A percentile compares a stretch with the other conserved stretches of the same genome.
Evolutionary conservation across 2,888 invertebrate species (phyloP).

Genomic region (Thereva nobilitata): DNA sequence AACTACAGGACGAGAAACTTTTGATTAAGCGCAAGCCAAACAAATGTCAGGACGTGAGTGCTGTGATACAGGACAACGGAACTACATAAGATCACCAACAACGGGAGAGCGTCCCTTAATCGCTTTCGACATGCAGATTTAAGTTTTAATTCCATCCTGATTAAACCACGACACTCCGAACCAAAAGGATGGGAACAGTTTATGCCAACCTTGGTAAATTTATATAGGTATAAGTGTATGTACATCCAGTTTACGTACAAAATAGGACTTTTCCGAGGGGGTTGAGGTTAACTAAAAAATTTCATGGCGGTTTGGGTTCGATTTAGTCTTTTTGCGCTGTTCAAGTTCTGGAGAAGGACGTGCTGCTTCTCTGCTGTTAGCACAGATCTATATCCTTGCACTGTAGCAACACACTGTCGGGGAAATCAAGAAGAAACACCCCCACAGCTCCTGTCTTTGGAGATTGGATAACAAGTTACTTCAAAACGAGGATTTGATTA

Average conservation of each 20-base stretch:
- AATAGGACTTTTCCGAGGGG: too few relatives aligned
- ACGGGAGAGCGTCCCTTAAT: constrained; percentile 50
- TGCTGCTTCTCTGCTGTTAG: constrained; percentile 12
- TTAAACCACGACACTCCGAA: constrained; percentile 43
- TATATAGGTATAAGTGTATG: not conserved
- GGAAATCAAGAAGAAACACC: not conserved
- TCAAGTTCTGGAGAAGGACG: not conserved
- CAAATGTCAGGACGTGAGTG: constrained; percentile 23
- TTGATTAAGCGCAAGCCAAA: constrained; percentile 16
- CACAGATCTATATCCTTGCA: not conserved
- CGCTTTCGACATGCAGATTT: constrained; percentile 59
- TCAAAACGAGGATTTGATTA: constrained; percentile 59
- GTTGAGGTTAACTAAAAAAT: not conserved
- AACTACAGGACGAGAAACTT: constrained; percentile 25
- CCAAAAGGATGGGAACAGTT: constrained; percentile 29
- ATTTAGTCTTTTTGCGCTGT: constrained; percentile 13
- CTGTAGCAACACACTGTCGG: constrained; percentile 13
- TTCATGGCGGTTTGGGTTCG: constrained; percentile 23
- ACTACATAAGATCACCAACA: constrained; percentile 1
- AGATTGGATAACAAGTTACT: constrained; percentile 57
- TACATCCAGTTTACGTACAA: not conserved
- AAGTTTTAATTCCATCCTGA: constrained; percentile 50
- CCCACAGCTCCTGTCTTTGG: constrained; percentile 40
- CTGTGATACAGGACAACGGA: not conserved
- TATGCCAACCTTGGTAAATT: constrained; percentile 13